Evolutionary conservation across 2,888 invertebrate genomes (phyloP).

Genomic region (Slavum lentiscoides): DNA sequence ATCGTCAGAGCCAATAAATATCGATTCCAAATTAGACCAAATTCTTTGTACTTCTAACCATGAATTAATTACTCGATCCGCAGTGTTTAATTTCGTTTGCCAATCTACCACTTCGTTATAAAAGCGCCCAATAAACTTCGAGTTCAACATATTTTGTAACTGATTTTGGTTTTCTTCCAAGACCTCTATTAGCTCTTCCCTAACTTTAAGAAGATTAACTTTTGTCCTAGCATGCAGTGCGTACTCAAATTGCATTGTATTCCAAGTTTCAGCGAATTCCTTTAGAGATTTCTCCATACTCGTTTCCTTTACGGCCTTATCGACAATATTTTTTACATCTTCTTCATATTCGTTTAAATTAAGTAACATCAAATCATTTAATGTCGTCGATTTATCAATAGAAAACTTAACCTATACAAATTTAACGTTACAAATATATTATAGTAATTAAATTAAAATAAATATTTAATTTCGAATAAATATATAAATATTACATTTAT

Average conservation of each 20-base stretch:
- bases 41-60: conserved; percentile 92
- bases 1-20: conserved; percentile 94
- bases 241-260: conserved; percentile 77
- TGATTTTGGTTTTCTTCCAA: conserved; percentile 92
- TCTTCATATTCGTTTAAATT: conserved; percentile 92
- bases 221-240: conserved; percentile 81
- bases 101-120: conserved; percentile 82
- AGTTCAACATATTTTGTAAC: conserved; percentile 92
- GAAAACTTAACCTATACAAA: conserved; percentile 72
- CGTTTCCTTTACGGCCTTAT: conserved; percentile 94
- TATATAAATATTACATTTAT: conserved; percentile 70
- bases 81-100: conserved; percentile 85
- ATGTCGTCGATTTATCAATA: conserved; percentile 82
- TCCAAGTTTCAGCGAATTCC: conserved; percentile 83
- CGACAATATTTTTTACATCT: conserved; percentile 89
- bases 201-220: conserved; percentile 74
- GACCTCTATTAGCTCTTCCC: conserved; percentile 86
- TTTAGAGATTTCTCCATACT: conserved; percentile 91
- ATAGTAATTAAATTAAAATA: background rate
- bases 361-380: conserved; percentile 83
- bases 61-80: conserved; percentile 79
- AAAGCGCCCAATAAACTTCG: conserved; percentile 88
- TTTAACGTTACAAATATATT: background rate
- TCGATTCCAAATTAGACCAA: conserved; percentile 93
- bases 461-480: background rate